Evolutionary conservation across 2,888 invertebrate genomes (phyloP), one percentile per base, ranked within the genome.

Genomic region (Agrypnus murinus): DNA sequence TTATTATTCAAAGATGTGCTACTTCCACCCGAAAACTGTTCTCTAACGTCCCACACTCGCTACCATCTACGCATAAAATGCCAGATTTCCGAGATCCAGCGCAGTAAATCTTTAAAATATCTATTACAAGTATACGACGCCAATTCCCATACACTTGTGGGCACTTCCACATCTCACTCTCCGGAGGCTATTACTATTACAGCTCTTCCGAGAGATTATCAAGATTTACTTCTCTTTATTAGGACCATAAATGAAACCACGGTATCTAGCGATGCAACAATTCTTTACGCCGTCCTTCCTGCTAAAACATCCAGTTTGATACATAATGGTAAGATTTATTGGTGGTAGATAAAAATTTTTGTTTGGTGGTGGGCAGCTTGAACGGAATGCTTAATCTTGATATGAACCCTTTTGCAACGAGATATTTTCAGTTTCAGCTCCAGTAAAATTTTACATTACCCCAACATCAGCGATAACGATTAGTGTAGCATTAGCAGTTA

Each of bases 101-200:
- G 68, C 34, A 70, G 75, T 68, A 68, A 71, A 38, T 74, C 75
- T 64, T 82, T 85, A 73, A 86, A 85, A 73, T 88, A 87, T 80
- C 81, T 88, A 58, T 85, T 88, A 74, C 88, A 88, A 81, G 88
- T 87, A 67, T 88, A 86, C 82, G 87, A 88, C 76, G 87, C 88
- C 36, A 85, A 85, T 73, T 87, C 86, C 59, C 84, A 87, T 17
- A 83, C 85, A 55, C 83, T 88, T 60, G 79, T 88, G 73, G 88
- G 86, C 65, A 88, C 88, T 50, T 84, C 87, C 15, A 88, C 87
- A 31, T 88, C 88, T 43, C 82, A 84, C 75, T 84, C 84, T 62
- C 85, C 88, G 31, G 85, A 86, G 70, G 84, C 85, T 75, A 85
- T 88, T 74, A 85, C 86, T 74, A 84, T 88, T 65, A 85, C 84